Evolutionary conservation across 37 sponge, comb jelly and placozoan species (phyloP).

Genomic region (Spongilla lacustris): DNA sequence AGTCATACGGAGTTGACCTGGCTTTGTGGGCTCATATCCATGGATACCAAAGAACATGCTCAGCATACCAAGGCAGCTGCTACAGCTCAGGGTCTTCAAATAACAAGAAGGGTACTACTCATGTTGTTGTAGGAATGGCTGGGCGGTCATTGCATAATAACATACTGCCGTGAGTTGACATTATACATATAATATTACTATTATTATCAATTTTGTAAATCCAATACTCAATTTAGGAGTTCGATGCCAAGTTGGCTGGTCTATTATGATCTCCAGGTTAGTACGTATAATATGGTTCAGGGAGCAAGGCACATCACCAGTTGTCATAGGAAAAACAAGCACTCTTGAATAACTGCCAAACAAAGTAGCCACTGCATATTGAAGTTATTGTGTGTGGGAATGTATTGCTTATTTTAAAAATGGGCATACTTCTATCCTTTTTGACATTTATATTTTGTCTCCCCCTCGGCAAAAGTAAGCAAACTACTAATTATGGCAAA

Average conservation of each 20-base stretch:
- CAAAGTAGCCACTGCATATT: too few relatives aligned
- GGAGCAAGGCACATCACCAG: too few relatives aligned
- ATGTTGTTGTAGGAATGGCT: slow-evolving; percentile 62
- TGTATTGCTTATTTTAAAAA: too few relatives aligned
- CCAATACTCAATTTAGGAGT: neutral
- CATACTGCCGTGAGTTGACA: neutral
- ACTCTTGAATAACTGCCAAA: too few relatives aligned
- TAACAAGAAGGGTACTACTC: slow-evolving; percentile 22
- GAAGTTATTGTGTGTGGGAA: too few relatives aligned
- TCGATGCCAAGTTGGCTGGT: neutral
- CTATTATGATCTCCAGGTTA: neutral
- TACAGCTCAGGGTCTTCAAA: neutral
- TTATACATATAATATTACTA: neutral
- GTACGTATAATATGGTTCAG: neutral
- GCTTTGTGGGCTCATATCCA: slow-evolving; percentile 75
- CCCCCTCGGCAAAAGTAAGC: too few relatives aligned
- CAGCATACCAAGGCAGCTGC: slow-evolving; percentile 37
- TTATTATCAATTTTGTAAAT: neutral
- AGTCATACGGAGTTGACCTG: slow-evolving; percentile 55
- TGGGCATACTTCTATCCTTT: too few relatives aligned
- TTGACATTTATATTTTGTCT: too few relatives aligned
- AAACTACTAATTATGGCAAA: too few relatives aligned
- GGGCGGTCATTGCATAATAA: slow-evolving; percentile 16
- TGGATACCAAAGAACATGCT: slow-evolving; percentile 69
- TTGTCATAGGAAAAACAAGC: too few relatives aligned